Conservation (phyloP, 1,140 invertebrate species). For the Bombus polaris region DNA sequence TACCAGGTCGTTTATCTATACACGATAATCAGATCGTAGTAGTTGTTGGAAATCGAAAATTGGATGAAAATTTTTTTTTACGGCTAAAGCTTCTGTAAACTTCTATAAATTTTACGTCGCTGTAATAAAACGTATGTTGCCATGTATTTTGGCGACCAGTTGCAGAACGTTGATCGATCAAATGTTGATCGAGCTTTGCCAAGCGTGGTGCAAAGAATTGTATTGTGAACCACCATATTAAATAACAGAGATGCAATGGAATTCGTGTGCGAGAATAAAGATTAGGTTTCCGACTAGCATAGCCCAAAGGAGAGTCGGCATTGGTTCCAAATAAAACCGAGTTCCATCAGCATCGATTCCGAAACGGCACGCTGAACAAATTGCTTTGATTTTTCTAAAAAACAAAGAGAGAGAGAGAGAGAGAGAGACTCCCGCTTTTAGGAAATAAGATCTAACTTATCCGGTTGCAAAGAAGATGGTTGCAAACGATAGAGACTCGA, state of each 20-base stretch:
- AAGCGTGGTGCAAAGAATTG: background rate
- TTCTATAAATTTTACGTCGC: no score
- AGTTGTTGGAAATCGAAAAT: background rate
- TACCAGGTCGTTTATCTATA: background rate
- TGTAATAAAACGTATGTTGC: no score
- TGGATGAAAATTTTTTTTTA: no score
- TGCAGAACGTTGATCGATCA: background rate
- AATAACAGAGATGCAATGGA: background rate
- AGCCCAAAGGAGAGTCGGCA: background rate
- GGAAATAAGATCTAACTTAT: slow-evolving; percentile 3
- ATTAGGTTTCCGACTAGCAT: background rate
- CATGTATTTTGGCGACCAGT: background rate
- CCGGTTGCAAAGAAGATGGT: no score
- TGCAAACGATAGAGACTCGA: background rate
- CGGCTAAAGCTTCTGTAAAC: no score
- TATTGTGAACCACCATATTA: background rate
- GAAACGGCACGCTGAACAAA: background rate
- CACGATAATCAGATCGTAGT: background rate
- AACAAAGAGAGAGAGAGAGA: no score
- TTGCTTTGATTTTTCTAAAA: slow-evolving; percentile 8
- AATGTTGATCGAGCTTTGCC: background rate
- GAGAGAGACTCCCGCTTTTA: background rate
- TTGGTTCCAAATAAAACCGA: background rate
- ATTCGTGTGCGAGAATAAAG: background rate
- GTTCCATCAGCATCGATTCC: background rate